Conservation (phyloP, 2,113 vertebrate genomes). For the Oncorhynchus keta region DNA sequence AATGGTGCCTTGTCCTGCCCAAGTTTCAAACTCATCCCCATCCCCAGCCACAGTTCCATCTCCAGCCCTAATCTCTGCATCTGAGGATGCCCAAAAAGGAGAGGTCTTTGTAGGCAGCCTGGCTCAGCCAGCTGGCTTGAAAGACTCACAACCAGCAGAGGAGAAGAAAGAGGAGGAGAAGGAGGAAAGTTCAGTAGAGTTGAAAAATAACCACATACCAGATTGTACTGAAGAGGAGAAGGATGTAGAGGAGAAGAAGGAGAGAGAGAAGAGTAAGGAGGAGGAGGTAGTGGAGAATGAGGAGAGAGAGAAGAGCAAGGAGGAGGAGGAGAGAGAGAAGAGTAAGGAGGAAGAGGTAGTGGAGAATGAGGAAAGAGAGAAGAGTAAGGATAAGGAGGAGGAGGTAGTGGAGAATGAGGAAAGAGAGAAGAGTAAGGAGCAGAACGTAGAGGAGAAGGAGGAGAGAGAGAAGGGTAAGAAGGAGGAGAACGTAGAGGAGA, state of each 20-base stretch:
- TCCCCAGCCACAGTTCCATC: background rate
- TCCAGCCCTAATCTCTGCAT: conserved; percentile 31
- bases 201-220: background rate
- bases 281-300: no score
- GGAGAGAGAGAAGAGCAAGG: no score
- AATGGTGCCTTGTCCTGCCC: background rate
- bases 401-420: no score
- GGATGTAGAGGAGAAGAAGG: conserved; percentile 3
- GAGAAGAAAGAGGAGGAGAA: conserved; percentile 50
- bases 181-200: conserved; percentile 29
- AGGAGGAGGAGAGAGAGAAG: no score
- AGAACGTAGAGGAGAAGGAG: no score
- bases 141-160: conserved; percentile 52
- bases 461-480: no score
- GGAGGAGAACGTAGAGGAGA: background rate
- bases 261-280: background rate
- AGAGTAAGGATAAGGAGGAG: no score
- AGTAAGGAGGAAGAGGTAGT: no score
- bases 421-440: no score
- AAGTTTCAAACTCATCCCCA: background rate
- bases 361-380: no score
- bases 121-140: conserved; percentile 47
- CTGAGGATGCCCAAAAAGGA: conserved; percentile 43
- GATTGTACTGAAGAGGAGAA: conserved; percentile 38
- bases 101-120: conserved; percentile 43